Evolutionary conservation across 2,888 invertebrate species (phyloP), one percentile per base, ranked within the genome.

Genomic region (Ctenicera cuprea): DNA sequence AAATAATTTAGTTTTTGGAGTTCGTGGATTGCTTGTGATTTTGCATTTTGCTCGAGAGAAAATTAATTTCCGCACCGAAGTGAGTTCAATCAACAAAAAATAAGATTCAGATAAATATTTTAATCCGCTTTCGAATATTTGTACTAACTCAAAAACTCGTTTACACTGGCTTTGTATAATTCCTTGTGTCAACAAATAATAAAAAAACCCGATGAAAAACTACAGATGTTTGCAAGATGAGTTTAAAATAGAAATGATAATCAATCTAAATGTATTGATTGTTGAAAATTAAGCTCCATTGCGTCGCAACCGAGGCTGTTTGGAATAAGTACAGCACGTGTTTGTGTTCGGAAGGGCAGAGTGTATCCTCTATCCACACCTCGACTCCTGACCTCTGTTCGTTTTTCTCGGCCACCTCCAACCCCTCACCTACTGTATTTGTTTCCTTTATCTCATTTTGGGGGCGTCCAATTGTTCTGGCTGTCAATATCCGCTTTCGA

Each of bases 381-480:
- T 70, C 66, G 67, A 71, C 63, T 69, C 68, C 69, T 76, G 75
- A 70, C 71, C 73, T 70, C 67, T 61, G 66, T 66, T 66, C 73
- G 71, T 66, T 73, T 69, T 68, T 71, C 48, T 66, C 77, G 76
- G 50, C 76, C 77, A 76, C 76, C 76, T 75, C 59, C 70, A 57
- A 37, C 64, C 72, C 73, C 61, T 63, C 72, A 64, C 67, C 67
- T 71, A 64, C 74, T 71, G 73, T 74, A 64, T 89, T 89, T 89
- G 87, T 88, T 87, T 88, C 89, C 88, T 88, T 85, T 83, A 83
- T 85, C 84, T 84, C 83, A 83, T 84, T 83, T 83, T 80, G 82
- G 80, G 79, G 79, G 80, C 82, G 81, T 81, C 88, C 89, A 89
- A 90, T 90, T 90, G 89, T 89, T 89, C 82, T 82, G 79, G 79